phyloP scores from a whole-genome alignment of 2,113 vertebrate genomes.

The Notechis scutatus region DNA sequence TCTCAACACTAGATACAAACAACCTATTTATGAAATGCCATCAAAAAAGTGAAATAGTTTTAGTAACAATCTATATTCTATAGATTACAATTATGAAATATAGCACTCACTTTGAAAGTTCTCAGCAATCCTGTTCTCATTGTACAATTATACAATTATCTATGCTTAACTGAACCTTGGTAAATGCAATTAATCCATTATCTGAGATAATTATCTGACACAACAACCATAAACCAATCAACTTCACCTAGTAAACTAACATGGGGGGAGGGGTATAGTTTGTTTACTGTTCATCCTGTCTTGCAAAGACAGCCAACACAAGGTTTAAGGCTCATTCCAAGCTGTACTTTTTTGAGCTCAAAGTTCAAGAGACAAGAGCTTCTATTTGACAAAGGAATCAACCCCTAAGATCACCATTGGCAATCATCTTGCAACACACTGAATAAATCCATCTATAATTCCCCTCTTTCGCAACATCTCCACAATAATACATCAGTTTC shows the following conservation, averaged over 20 bases:
- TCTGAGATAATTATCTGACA: neutral
- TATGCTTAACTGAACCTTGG: neutral
- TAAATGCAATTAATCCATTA: neutral
- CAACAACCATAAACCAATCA: neutral
- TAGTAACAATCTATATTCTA: too few species aligned
- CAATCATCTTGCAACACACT: neutral
- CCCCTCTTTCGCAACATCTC: neutral
- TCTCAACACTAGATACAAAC: neutral
- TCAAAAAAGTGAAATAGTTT: neutral
- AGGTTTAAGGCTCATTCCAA: neutral
- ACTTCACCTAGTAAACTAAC: neutral
- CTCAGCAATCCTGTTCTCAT: neutral
- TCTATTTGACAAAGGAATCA: neutral
- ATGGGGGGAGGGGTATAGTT: neutral
- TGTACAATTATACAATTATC: neutral
- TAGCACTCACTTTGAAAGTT: neutral
- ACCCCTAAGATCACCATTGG: neutral
- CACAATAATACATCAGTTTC: neutral
- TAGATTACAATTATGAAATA: neutral
- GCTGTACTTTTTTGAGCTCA: neutral
- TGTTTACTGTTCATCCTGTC: neutral
- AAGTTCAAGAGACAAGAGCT: neutral
- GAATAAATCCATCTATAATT: neutral
- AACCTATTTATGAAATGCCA: neutral
- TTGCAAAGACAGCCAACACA: neutral